These are phyloP conservation scores for Pterophyllum scalare DNA, from an alignment of 2,113 vertebrate genomes.

Conservation along the genomic window DNA sequence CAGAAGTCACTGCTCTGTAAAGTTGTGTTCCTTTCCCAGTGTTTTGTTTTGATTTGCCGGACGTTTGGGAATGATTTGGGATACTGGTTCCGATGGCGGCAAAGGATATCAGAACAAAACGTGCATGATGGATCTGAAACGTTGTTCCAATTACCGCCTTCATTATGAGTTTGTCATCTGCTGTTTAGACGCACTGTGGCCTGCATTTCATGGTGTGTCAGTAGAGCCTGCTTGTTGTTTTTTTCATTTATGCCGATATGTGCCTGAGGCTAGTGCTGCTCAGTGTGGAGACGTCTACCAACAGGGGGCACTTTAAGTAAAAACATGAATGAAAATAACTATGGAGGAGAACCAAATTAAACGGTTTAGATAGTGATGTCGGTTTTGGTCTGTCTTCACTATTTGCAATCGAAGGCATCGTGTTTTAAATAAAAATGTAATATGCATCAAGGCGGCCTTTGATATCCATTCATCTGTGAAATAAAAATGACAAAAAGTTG, in stretches of 20 bases:
- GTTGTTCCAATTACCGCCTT: conserved; percentile 83
- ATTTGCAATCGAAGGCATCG: background rate
- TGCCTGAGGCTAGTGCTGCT: conserved; percentile 49
- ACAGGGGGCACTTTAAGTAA: conserved; percentile 48
- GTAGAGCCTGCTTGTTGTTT: conserved; percentile 59
- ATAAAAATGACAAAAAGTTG: conserved; percentile 19
- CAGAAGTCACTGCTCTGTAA: conserved; percentile 76
- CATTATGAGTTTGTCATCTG: conserved; percentile 77
- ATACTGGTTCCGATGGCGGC: conserved; percentile 68
- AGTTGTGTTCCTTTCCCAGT: conserved; percentile 66
- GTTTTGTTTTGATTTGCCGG: conserved; percentile 79
- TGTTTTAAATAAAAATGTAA: conserved; percentile 11
- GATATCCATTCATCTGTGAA: conserved; percentile 36
- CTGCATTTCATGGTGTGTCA: conserved; percentile 75
- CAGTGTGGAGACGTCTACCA: conserved; percentile 40
- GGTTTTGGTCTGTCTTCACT: background rate
- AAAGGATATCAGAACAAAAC: conserved; percentile 71
- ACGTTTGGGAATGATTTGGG: conserved; percentile 82
- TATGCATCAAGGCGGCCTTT: conserved; percentile 10
- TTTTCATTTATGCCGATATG: conserved; percentile 69
- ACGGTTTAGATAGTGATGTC: background rate
- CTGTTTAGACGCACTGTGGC: conserved; percentile 61
- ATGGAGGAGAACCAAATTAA: background rate
- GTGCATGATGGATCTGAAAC: conserved; percentile 70
- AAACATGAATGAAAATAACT: conserved; percentile 33